Evolutionary conservation across 1,140 invertebrate genomes (phyloP).

Genomic region (Sarcophaga peregrina): DNA sequence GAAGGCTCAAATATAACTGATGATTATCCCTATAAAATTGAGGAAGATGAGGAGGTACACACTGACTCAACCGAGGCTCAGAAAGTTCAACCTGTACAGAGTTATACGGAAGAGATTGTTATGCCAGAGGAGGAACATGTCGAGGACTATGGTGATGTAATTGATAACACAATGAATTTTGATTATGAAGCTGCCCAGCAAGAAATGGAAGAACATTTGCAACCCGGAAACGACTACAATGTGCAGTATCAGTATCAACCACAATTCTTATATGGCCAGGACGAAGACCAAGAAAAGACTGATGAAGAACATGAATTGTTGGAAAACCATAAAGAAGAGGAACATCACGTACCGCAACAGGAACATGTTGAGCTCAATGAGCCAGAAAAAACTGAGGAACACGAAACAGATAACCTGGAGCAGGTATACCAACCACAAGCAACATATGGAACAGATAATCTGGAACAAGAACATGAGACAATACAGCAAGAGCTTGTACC

Average conservation of each 20-base stretch:
- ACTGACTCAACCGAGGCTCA: constrained; percentile 45
- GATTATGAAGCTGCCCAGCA: constrained; percentile 57
- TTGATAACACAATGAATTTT: constrained; percentile 64
- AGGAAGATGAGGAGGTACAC: constrained; percentile 50
- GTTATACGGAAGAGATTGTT: constrained; percentile 3
- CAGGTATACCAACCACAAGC: not conserved
- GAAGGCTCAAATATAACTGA: constrained; percentile 48
- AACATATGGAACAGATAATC: constrained; percentile 31
- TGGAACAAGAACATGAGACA: constrained; percentile 44
- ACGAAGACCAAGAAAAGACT: constrained; percentile 44
- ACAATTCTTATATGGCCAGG: not conserved
- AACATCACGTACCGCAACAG: not conserved
- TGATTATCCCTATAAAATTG: constrained; percentile 64
- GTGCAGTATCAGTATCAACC: not conserved
- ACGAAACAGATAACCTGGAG: constrained; percentile 37
- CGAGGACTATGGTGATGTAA: constrained; percentile 21
- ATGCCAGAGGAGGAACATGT: not conserved
- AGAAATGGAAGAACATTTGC: constrained; percentile 38
- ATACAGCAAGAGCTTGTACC: constrained; percentile 42
- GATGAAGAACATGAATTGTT: constrained; percentile 53
- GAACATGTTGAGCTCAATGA: not conserved
- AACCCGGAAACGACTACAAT: not conserved
- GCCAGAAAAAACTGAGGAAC: too few relatives aligned
- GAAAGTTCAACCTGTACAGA: constrained; percentile 35
- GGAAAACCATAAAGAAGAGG: not conserved